Base-by-base conservation (phyloP, 2,888 invertebrate species). In the Nomada fabriciana region DNA sequence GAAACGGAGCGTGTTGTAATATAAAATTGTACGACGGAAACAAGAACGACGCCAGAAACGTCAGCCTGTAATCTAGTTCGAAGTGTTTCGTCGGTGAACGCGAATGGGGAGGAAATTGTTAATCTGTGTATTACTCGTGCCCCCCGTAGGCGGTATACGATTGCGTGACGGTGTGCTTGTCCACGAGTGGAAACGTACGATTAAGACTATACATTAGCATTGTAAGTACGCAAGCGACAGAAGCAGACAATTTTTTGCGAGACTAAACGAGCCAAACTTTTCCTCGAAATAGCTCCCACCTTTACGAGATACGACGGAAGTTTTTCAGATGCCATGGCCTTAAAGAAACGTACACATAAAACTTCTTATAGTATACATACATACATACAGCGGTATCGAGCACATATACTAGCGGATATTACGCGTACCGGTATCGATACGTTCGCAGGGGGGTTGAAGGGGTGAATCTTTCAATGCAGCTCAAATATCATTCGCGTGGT, bases 281-380 rank as follows among this genome's bases (percentile, higher is more conserved):
- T 55, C 59, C 25, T 25, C 20, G 25, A 61, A 73, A 68, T 67
- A 59, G 52, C 59, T 71, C 78, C 67, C 68, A 68, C 69, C 67
- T 63, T 70, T 73, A 60, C 69, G 69, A 55, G 9, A 63, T 55
- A 60, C 53, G 52, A 60, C 23, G 43, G 47, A 82, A 60, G 76
- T 74, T 79, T 63, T 60, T 47, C 80, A 71, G 70, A 68, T 76
- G 70, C 76, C 85, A 85, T 84, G 84, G 84, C 85, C 85, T 85
- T 85, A 84, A 82, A 20, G n/a, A 57, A 74, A 76, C 63, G 59
- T 82, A 75, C 75, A 80, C 67, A 71, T 82, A 82, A 80, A 29
- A 52, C 43, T 55, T 65, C 74, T 72, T 72, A 72, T 80, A 79
- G 65, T 50, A 69, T 79, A 79, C 73, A 73, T 70, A 74, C 50